phyloP scores from a whole-genome alignment of 1,140 invertebrate species.

The Bombyx mandarina region DNA sequence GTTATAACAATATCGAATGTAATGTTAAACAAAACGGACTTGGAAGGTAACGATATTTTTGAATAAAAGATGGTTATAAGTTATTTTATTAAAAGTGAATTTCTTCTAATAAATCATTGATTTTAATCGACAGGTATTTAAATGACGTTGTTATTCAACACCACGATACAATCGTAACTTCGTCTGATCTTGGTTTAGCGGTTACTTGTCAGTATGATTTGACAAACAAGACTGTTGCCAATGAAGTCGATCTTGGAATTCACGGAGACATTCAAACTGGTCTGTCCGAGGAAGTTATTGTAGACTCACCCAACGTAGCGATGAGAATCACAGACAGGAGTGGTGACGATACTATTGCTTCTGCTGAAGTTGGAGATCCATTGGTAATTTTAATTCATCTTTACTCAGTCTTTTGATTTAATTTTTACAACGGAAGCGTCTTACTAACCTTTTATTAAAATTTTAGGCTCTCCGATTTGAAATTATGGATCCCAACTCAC shows the following conservation, averaged over 20 bases:
- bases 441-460: background rate
- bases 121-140: constrained; percentile 72
- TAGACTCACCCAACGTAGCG: constrained; percentile 93
- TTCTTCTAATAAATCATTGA: background rate
- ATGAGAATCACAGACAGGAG: constrained; percentile 93
- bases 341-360: constrained; percentile 84
- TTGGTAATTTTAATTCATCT: constrained; percentile 61
- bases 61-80: background rate
- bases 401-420: background rate
- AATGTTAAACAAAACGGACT: constrained; percentile 89
- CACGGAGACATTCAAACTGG: constrained; percentile 86
- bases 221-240: constrained; percentile 93
- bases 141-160: constrained; percentile 95
- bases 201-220: constrained; percentile 95
- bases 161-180: constrained; percentile 95
- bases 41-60: constrained; percentile 71
- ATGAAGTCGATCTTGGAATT: constrained; percentile 92
- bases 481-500: constrained; percentile 91
- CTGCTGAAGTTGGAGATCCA: constrained; percentile 90
- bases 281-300: constrained; percentile 86
- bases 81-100: background rate
- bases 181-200: constrained; percentile 91
- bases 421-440: background rate
- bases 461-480: constrained; percentile 86
- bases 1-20: constrained; percentile 92